A percentile compares a stretch with the other conserved stretches of the same genome.
Conservation (phyloP, 1,140 invertebrate species). For the Lethrus apterus region DNA sequence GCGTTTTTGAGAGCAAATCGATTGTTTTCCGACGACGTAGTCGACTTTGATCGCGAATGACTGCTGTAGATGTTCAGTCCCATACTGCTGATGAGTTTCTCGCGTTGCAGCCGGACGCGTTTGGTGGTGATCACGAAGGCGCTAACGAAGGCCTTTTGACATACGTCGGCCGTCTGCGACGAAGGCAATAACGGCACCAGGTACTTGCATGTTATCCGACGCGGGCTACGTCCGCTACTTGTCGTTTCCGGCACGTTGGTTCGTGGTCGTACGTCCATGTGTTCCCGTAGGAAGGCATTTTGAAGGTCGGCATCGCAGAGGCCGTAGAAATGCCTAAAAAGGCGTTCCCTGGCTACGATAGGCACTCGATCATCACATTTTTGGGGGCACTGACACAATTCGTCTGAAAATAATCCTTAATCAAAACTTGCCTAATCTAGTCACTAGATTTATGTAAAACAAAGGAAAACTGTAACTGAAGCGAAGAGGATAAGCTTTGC, state of each 20-base stretch:
- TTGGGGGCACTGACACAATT: constrained; percentile 48
- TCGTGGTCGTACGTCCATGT: constrained; percentile 42
- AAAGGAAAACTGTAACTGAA: no score
- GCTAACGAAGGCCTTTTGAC: constrained; percentile 49
- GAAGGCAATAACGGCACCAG: constrained; percentile 38
- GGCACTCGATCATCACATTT: constrained; percentile 46
- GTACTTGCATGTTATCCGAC: constrained; percentile 46
- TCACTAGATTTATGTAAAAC: no score
- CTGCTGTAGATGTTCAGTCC: constrained; percentile 39
- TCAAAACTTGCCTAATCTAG: no score
- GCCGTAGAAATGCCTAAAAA: constrained; percentile 45
- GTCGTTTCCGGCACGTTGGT: constrained; percentile 36
- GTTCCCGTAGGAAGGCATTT: constrained; percentile 42
- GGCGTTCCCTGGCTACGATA: constrained; percentile 36
- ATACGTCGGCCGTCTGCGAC: constrained; percentile 42
- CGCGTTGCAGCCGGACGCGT: constrained; percentile 43
- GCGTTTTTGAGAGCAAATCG: background rate
- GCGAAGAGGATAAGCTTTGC: no score
- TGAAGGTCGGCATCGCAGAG: constrained; percentile 42
- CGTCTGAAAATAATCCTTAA: constrained; percentile 42
- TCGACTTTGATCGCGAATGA: constrained; percentile 20
- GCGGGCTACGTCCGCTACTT: constrained; percentile 34
- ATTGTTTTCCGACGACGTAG: constrained; percentile 1
- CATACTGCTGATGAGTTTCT: constrained; percentile 43
- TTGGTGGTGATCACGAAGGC: constrained; percentile 48